phyloP scores from a whole-genome alignment of 2,797 vertebrate genomes.

The Macrochelys suwanniensis region DNA sequence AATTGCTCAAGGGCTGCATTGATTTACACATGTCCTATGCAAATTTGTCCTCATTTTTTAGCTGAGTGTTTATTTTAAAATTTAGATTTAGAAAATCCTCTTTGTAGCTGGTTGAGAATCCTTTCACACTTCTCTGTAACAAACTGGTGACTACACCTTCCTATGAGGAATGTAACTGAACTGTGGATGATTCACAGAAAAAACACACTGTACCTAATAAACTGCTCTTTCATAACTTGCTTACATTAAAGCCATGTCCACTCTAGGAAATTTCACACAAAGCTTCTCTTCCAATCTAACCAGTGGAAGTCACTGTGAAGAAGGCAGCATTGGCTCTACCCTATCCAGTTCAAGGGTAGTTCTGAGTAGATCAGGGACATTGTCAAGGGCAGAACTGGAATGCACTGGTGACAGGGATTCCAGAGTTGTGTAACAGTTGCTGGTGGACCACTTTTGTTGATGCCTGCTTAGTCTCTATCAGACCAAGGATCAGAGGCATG shows the following conservation, averaged over 20 bases:
- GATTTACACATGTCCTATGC: conserved; percentile 28
- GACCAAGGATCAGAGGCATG: not conserved
- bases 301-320: not conserved
- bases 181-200: not conserved
- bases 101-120: conserved; percentile 25
- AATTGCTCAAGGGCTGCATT: conserved; percentile 32
- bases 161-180: not conserved
- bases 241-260: not conserved
- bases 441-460: not conserved
- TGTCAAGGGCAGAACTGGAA: not conserved
- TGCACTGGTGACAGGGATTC: not conserved
- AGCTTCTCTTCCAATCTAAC: not conserved
- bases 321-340: not conserved
- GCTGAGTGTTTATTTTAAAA: conserved; percentile 2
- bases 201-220: not conserved
- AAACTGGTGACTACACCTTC: not conserved
- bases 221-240: not conserved
- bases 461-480: not conserved
- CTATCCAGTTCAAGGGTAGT: not conserved
- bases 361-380: not conserved
- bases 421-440: not conserved
- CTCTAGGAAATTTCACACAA: not conserved
- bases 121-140: conserved; percentile 21
- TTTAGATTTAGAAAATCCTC: conserved; percentile 33
- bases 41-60: conserved; percentile 55